Evolutionary conservation across 2,888 invertebrate genomes (phyloP), one percentile per base, ranked within the genome.

Genomic region (Tachina lurida): DNA sequence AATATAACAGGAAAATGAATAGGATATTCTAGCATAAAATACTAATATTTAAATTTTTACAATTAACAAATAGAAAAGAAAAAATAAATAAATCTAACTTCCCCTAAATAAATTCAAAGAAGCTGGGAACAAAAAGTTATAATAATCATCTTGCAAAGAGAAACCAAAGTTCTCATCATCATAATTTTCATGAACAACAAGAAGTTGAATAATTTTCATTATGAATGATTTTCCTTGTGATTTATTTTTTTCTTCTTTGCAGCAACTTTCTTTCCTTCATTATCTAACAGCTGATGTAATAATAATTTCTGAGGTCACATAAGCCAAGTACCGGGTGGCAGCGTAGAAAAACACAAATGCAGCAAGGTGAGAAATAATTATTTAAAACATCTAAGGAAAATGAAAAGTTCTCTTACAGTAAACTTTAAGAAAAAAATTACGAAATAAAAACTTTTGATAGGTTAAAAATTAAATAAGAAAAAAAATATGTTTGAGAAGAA

Each of bases 371-470:
- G 83, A 76, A 85, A 86, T 83, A 76, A 83, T 86, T 86, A 83
- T 86, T 83, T 73, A 83, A 86, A 83, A 83, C 83, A 82, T 84
- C 84, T 84, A 84, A 87, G 78, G 75, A 62, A 78, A 71, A 75
- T 68, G 10, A 81, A 81, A 74, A 82, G 63, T 80, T 77, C 74
- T 19, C 68, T 41, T 9, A 31, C 54, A 70, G 70, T 19, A 84
- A 80, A 87, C 17, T 75, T 74, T 75, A 56, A 15, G 41, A 17
- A 81, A 71, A 80, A 85, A 85, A 83, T 77, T 77, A 39, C 45
- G 41, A 65, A 84, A 83, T 56, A 58, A 75, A 39, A 84, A 87
- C 45, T 78, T 84, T 77, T 73, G 77, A 77, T 73, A 47, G 63
- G 60, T 68, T 58, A 47, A 62, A 62, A 68, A 70, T 67, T 81